phyloP scores from a whole-genome alignment of 1,140 invertebrate genomes.

The Tribolium madens region DNA sequence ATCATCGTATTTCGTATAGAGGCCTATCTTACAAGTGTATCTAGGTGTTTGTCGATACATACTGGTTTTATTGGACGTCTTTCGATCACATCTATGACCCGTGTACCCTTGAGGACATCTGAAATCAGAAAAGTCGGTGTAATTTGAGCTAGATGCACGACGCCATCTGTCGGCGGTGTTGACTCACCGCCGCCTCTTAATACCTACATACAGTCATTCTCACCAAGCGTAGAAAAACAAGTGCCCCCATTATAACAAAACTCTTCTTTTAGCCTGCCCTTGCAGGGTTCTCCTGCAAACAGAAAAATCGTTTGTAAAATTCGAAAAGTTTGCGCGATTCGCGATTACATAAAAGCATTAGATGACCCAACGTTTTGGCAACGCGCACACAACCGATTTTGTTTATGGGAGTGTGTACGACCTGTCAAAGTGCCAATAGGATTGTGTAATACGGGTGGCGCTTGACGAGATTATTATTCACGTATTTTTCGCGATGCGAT shows the following conservation, averaged over 20 bases:
- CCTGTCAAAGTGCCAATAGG: slow-evolving; percentile 38
- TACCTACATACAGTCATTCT: slow-evolving; percentile 57
- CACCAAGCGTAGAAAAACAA: slow-evolving; percentile 47
- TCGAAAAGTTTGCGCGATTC: too few relatives aligned
- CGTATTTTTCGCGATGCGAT: slow-evolving; percentile 2
- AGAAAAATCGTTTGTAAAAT: slow-evolving; percentile 27
- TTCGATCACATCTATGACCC: slow-evolving; percentile 85
- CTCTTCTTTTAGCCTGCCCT: slow-evolving; percentile 19
- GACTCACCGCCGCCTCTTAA: neutral
- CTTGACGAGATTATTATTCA: slow-evolving; percentile 9
- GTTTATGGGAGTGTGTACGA: slow-evolving; percentile 14
- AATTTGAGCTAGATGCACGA: neutral
- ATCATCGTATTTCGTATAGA: slow-evolving; percentile 58
- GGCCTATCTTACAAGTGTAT: slow-evolving; percentile 59
- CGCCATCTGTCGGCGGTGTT: neutral
- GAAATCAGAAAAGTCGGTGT: slow-evolving; percentile 65
- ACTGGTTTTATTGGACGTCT: slow-evolving; percentile 69
- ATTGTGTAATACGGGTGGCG: slow-evolving; percentile 36
- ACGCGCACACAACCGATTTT: slow-evolving; percentile 10
- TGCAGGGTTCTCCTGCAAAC: slow-evolving; percentile 53
- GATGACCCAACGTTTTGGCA: slow-evolving; percentile 15
- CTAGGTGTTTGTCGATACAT: slow-evolving; percentile 59
- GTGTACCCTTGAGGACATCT: slow-evolving; percentile 88
- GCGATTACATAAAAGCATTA: slow-evolving; percentile 22
- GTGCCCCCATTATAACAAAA: slow-evolving; percentile 57